Conservation (phyloP, 37 sponge, comb jelly and placozoan genomes). For the Chondrilla cf. caribensis region DNA sequence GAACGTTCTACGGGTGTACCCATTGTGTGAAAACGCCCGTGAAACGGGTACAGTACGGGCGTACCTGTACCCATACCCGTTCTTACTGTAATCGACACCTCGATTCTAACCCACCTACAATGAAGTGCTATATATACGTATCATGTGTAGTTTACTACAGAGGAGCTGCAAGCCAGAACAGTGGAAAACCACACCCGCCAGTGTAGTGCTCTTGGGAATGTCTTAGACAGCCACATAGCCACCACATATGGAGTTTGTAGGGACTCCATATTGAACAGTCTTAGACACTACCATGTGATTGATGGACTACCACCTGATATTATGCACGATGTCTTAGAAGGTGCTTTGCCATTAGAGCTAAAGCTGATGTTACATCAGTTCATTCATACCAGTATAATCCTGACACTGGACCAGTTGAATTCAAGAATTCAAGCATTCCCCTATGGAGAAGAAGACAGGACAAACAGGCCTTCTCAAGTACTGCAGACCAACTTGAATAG, state of each 20-base stretch:
- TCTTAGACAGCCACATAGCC: slow-evolving; percentile 44
- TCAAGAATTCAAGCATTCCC: slow-evolving; percentile 18
- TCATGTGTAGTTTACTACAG: slow-evolving; percentile 45
- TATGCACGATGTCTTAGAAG: slow-evolving; percentile 75
- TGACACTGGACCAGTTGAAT: slow-evolving; percentile 38
- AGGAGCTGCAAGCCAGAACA: slow-evolving; percentile 33
- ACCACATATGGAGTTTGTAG: slow-evolving; percentile 62
- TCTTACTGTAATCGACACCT: too few species aligned
- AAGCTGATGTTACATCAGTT: slow-evolving; percentile 25
- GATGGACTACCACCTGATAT: slow-evolving; percentile 64
- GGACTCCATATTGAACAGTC: slow-evolving; percentile 46
- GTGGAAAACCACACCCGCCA: slow-evolving; percentile 25
- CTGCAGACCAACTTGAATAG: background rate
- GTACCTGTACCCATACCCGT: background rate
- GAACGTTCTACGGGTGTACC: too few species aligned
- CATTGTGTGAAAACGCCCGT: too few species aligned
- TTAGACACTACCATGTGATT: slow-evolving; percentile 48
- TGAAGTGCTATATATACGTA: slow-evolving; percentile 4
- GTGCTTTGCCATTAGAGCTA: slow-evolving; percentile 24
- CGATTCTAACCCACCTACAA: background rate
- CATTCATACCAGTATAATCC: background rate
- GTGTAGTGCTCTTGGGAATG: slow-evolving; percentile 38
- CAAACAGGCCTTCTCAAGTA: slow-evolving; percentile 35
- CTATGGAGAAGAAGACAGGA: slow-evolving; percentile 24
- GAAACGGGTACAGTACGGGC: background rate